Base-by-base conservation (phyloP, 2,797 vertebrate genomes). In the Neomorphus geoffroyi region DNA sequence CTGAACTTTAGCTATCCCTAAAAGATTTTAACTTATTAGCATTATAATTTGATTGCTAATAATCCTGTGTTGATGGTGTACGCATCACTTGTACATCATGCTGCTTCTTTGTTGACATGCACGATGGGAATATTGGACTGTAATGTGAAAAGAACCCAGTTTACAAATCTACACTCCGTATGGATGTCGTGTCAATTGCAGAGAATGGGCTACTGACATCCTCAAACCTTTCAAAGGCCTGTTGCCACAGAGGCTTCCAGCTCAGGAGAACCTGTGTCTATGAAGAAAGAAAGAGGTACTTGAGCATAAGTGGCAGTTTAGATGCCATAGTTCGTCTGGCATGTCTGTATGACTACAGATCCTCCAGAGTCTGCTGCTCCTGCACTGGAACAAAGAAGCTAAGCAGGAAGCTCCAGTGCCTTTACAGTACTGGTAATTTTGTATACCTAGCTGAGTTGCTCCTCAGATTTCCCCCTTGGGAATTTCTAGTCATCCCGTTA, bases 391-490 rank as follows among this genome's bases (percentile, higher is more conserved):
- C 17, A 54, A 54, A 33, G n/a, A 66, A 70, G 14, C 12, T 8
- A 5, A 65, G 21, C 15, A 33, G 75, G 65, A 37, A 62, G 26
- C 8, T 62, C 64, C 46, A 77, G 30, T 48, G 13, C 1, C 0
- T 33, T 80, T 58, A 27, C 6, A 46, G 37, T 18, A 28, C 37
- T 54, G 65, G 9, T 37, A 48, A 39, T 69, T 71, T 45, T 18
- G 2, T 21, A 5, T 18, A 15, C 14, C 46, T 70, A 45, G 11
- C 27, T 2, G 8, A 24, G 23, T 32, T 0, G 0, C 22, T 67
- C 13, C 27, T 86, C 0, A 0, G 27, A 18, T 83, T 81, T 57
- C 23, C 51, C 6, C 33, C 16, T n/a, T 28, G 43, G 24, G 18
- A 45, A 61, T 79, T 37, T 64, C 33, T 56, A 28, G 18, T 83